Percentiles rank a stretch among this genome's conserved stretches.
Conservation (phyloP, 2,888 invertebrate species). For the Mythimna ferrago region DNA sequence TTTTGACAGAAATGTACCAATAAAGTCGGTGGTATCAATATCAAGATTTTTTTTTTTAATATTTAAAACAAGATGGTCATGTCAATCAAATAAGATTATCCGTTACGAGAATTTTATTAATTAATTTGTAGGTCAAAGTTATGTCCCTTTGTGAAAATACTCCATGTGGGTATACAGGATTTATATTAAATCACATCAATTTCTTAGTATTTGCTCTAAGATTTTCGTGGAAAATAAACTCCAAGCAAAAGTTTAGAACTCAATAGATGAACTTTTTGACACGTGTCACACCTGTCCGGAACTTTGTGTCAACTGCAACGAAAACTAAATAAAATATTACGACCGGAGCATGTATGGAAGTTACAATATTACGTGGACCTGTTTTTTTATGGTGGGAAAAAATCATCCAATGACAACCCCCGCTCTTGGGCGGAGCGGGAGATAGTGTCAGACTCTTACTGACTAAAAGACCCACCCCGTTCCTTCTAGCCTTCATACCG, state of each 20-base stretch:
- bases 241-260: neutral
- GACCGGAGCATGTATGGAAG: neutral
- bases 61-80: neutral
- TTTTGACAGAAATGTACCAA: no score
- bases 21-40: no score
- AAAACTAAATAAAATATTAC: constrained; percentile 25
- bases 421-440: no score
- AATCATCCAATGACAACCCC: no score
- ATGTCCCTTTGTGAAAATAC: neutral
- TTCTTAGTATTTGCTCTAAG: neutral
- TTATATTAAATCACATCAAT: neutral
- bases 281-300: constrained; percentile 5
- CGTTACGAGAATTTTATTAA: no score
- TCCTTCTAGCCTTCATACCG: no score
- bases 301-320: constrained; percentile 9
- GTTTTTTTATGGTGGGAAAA: no score
- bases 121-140: neutral
- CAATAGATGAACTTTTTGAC: constrained; percentile 16
- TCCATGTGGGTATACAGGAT: neutral
- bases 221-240: neutral
- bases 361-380: neutral
- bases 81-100: neutral
- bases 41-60: neutral
- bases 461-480: no score
- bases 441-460: no score